phyloP scores from a whole-genome alignment of 2,888 invertebrate genomes.

The Phortica okadai region DNA sequence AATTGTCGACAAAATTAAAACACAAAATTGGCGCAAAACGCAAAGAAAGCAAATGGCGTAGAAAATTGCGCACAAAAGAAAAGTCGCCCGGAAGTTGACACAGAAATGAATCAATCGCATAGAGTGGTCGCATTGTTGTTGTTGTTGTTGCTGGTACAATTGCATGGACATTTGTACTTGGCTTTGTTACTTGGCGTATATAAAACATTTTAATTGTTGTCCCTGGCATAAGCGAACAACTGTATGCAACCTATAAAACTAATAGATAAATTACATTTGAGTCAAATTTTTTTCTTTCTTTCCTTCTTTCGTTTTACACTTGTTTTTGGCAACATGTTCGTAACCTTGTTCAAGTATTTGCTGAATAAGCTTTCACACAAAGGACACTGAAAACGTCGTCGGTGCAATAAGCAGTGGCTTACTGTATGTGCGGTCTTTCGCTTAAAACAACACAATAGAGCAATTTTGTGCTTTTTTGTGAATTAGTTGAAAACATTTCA shows the following conservation, averaged over 20 bases:
- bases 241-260: neutral
- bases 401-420: too few relatives aligned
- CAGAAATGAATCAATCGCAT: conserved; percentile 30
- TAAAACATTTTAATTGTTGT: conserved; percentile 1
- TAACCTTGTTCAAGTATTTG: neutral
- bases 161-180: neutral
- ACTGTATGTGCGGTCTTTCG: too few relatives aligned
- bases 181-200: neutral
- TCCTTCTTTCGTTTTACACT: neutral
- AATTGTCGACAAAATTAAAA: neutral
- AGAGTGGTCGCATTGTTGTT: neutral
- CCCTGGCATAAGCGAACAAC: neutral
- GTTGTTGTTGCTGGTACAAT: neutral
- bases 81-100: conserved; percentile 18
- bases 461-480: too few relatives aligned
- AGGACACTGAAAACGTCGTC: too few relatives aligned
- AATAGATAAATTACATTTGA: neutral
- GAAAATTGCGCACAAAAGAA: neutral
- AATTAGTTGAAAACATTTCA: too few relatives aligned
- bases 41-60: neutral
- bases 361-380: too few relatives aligned
- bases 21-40: neutral
- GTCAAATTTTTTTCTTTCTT: neutral
- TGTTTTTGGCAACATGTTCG: neutral
- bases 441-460: too few relatives aligned